Percentiles rank a stretch among this genome's conserved stretches.
Evolutionary conservation across 1,140 invertebrate genomes (phyloP).

Genomic region (Drosophila cardini): DNA sequence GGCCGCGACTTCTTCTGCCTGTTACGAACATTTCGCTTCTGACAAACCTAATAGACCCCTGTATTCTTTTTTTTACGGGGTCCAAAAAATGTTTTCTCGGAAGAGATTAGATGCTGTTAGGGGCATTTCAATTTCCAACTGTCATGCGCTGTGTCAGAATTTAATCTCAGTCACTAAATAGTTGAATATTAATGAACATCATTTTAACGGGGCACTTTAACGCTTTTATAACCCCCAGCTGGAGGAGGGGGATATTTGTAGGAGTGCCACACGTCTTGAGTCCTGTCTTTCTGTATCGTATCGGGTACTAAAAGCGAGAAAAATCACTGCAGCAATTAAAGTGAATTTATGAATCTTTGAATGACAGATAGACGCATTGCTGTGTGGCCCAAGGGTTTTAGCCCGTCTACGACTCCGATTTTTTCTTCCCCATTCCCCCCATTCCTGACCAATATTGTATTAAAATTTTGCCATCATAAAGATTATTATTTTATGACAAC

Average conservation of each 20-base stretch:
- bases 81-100: slow-evolving; percentile 11
- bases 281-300: slow-evolving; percentile 10
- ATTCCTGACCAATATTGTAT: slow-evolving; percentile 69
- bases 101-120: slow-evolving; percentile 1
- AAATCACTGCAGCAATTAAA: slow-evolving; percentile 83
- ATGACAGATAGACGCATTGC: slow-evolving; percentile 56
- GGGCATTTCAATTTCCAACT: slow-evolving; percentile 19
- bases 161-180: slow-evolving; percentile 69
- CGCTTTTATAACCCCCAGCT: slow-evolving; percentile 57
- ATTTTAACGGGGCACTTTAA: slow-evolving; percentile 71
- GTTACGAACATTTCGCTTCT: too few species aligned
- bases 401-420: neutral
- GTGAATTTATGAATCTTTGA: slow-evolving; percentile 77
- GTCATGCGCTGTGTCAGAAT: slow-evolving; percentile 19
- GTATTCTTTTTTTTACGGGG: too few species aligned
- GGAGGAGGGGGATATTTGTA: neutral
- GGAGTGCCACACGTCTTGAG: slow-evolving; percentile 51
- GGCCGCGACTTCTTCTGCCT: too few species aligned
- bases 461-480: slow-evolving; percentile 82
- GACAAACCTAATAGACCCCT: too few species aligned
- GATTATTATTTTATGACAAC: slow-evolving; percentile 79
- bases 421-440: slow-evolving; percentile 1
- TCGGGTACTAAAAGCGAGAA: slow-evolving; percentile 46
- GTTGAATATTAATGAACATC: slow-evolving; percentile 79
- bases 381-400: slow-evolving; percentile 31